Evolutionary conservation across 2,797 vertebrate species (phyloP).

Genomic region (Lacerta bilineata): DNA sequence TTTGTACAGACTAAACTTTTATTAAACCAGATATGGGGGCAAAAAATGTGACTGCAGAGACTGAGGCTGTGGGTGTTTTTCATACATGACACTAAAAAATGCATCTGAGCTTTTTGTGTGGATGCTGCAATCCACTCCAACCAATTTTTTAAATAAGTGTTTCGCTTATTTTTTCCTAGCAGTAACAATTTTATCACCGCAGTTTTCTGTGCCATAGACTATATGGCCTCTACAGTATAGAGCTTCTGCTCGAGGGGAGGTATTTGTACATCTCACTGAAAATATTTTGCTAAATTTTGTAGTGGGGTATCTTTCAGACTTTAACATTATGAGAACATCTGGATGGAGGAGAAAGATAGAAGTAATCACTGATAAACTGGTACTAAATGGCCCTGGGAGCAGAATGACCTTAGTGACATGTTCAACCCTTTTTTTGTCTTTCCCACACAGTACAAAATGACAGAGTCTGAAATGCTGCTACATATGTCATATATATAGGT

Average conservation of each 20-base stretch:
- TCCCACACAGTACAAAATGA: constrained; percentile 47
- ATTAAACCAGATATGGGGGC: constrained; percentile 22
- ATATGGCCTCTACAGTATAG: not conserved
- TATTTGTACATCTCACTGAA: not conserved
- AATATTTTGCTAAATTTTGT: not conserved
- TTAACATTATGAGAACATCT: not conserved
- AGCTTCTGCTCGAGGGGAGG: not conserved
- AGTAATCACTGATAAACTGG: not conserved
- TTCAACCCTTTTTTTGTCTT: constrained; percentile 52
- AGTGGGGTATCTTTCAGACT: not conserved
- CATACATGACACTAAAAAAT: constrained; percentile 8
- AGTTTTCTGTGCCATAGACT: too few relatives aligned
- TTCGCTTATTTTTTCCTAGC: not conserved
- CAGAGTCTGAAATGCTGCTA: constrained; percentile 6
- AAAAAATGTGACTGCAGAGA: not conserved
- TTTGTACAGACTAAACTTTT: constrained; percentile 26
- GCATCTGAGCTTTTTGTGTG: not conserved
- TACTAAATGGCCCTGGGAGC: not conserved
- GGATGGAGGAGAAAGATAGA: constrained; percentile 1
- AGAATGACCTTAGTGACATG: constrained; percentile 65
- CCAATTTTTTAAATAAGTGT: not conserved
- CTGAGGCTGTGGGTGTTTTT: not conserved
- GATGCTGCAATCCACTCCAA: not conserved
- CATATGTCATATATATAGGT: not conserved
- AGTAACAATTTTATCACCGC: not conserved